A percentile compares a stretch with the other conserved stretches of the same genome.
Evolutionary conservation across 2,888 invertebrate species (phyloP).

Genomic region (Sarcophaga subvicina): DNA sequence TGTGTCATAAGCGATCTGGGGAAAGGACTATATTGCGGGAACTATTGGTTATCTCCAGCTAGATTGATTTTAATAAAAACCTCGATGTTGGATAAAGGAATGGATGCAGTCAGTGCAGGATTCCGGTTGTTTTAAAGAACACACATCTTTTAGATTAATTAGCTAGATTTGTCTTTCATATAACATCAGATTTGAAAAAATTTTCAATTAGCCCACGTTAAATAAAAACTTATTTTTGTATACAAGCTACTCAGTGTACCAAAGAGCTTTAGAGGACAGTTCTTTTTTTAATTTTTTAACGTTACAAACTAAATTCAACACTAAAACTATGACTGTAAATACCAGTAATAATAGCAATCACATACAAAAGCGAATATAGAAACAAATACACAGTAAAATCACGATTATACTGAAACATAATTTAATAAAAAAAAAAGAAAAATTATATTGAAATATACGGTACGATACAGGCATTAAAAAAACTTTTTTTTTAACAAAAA

Average conservation of each 20-base stretch:
- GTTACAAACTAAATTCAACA: conserved; percentile 39
- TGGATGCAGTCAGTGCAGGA: too few relatives aligned
- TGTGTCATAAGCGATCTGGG: too few relatives aligned
- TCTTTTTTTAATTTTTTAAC: background rate
- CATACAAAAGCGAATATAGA: background rate
- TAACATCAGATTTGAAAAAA: background rate
- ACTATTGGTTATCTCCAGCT: too few relatives aligned
- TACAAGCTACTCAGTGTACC: background rate
- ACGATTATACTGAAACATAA: background rate
- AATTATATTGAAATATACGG: background rate
- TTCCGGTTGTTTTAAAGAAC: too few relatives aligned
- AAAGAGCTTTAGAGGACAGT: background rate
- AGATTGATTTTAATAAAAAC: too few relatives aligned
- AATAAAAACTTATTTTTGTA: background rate
- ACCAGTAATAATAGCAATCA: conserved; percentile 20
- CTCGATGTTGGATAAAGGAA: too few relatives aligned
- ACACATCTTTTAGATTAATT: too few relatives aligned
- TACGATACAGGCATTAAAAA: too few relatives aligned
- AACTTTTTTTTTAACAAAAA: too few relatives aligned
- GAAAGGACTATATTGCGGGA: too few relatives aligned
- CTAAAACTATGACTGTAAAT: conserved; percentile 37
- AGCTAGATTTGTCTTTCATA: too few relatives aligned
- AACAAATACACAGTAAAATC: background rate
- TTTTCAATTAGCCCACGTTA: background rate
- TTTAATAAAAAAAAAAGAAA: background rate